Evolutionary conservation across 2,888 invertebrate genomes (phyloP).

Genomic region (Diaperis boleti): DNA sequence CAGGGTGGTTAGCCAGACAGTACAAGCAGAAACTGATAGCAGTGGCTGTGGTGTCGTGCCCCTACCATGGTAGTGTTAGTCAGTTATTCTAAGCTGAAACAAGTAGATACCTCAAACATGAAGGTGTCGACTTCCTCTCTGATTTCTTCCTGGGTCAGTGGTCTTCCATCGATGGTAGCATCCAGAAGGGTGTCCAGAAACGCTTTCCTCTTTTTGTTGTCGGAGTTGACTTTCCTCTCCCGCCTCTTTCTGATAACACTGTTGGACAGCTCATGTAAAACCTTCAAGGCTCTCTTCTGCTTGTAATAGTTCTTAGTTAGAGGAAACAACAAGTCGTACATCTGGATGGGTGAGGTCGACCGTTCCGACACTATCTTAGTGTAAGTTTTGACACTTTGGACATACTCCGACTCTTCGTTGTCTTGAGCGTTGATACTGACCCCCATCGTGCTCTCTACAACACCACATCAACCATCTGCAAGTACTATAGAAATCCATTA

Average conservation of each 20-base stretch:
- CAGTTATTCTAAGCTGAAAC: not conserved
- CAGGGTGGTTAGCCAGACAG: conserved; percentile 59
- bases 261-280: conserved; percentile 70
- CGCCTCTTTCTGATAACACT: conserved; percentile 58
- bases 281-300: conserved; percentile 67
- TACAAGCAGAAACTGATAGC: conserved; percentile 62
- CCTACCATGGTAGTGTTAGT: conserved; percentile 48
- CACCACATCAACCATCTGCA: not conserved
- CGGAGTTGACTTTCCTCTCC: conserved; percentile 47
- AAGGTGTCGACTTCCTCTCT: conserved; percentile 81
- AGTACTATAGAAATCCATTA: not conserved
- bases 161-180: conserved; percentile 70
- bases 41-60: conserved; percentile 63
- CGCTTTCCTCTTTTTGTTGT: conserved; percentile 67
- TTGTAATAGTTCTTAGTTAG: conserved; percentile 71
- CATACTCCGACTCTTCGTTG: not conserved
- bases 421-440: conserved; percentile 7
- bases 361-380: not conserved
- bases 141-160: conserved; percentile 72
- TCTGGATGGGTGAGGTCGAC: conserved; percentile 3
- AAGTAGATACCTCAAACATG: conserved; percentile 73
- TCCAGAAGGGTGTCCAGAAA: conserved; percentile 76
- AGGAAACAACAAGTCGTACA: conserved; percentile 66
- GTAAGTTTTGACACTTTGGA: conserved; percentile 15
- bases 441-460: conserved; percentile 20